Percentiles rank a stretch among this genome's conserved stretches.
Conservation (phyloP, 2,113 vertebrate species). For the Protobothrops mucrosquamatus region DNA sequence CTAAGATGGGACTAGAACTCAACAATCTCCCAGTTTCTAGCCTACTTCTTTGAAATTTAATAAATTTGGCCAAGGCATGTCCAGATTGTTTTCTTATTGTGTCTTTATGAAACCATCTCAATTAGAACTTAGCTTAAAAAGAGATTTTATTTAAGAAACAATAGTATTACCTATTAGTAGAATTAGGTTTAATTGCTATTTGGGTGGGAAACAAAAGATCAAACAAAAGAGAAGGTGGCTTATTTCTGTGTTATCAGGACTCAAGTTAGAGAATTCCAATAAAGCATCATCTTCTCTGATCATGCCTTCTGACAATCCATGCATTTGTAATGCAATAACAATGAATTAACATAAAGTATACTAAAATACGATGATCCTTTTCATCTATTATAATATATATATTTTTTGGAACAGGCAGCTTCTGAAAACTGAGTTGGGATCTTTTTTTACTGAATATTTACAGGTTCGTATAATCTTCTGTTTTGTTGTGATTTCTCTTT, state of each 20-base stretch:
- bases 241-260: neutral
- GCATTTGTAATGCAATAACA: neutral
- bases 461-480: slow-evolving; percentile 72
- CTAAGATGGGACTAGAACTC: no score
- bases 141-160: neutral
- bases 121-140: neutral
- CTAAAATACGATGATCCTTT: neutral
- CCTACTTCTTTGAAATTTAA: no score
- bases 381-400: neutral
- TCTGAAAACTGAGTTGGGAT: slow-evolving; percentile 95
- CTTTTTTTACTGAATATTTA: slow-evolving; percentile 95
- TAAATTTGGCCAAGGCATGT: neutral
- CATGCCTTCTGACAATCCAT: neutral
- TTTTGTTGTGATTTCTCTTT: slow-evolving; percentile 11
- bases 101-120: neutral
- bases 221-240: neutral
- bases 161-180: neutral
- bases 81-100: neutral
- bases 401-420: slow-evolving; percentile 77
- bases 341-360: neutral
- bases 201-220: neutral
- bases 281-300: neutral
- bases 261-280: neutral
- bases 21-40: no score
- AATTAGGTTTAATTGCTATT: neutral